Evolutionary conservation across 1,140 invertebrate species (phyloP).

Genomic region (Metaphire vulgaris): DNA sequence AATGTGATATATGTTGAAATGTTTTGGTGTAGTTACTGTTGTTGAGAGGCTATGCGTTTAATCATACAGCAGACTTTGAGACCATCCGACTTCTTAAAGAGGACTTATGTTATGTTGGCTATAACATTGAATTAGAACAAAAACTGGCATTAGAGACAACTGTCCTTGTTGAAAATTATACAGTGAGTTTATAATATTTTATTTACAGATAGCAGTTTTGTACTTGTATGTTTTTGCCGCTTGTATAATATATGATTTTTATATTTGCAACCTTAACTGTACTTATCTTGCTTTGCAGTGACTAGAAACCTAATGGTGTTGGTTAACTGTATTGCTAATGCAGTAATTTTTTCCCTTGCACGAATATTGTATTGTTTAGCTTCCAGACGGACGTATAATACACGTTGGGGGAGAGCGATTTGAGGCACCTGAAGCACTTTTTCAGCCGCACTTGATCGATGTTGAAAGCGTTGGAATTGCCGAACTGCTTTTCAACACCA

Average conservation of each 20-base stretch:
- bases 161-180: slow-evolving; percentile 93
- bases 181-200: slow-evolving; percentile 69
- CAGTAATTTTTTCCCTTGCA: background rate
- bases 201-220: too few relatives aligned
- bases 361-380: slow-evolving; percentile 53
- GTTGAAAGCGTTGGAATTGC: slow-evolving; percentile 69
- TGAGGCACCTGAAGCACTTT: slow-evolving; percentile 94
- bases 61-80: slow-evolving; percentile 99
- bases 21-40: slow-evolving; percentile 69
- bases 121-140: slow-evolving; percentile 97
- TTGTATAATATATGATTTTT: too few relatives aligned
- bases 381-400: slow-evolving; percentile 94
- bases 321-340: background rate
- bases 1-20: background rate
- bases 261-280: too few relatives aligned
- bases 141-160: slow-evolving; percentile 94
- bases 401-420: slow-evolving; percentile 95
- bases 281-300: background rate
- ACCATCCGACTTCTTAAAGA: slow-evolving; percentile 99
- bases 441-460: slow-evolving; percentile 77
- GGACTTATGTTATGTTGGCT: slow-evolving; percentile 98
- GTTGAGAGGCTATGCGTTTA: slow-evolving; percentile 95
- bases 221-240: too few relatives aligned
- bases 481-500: slow-evolving; percentile 95
- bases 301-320: background rate